Conservation (phyloP, 64 coral and sea anemone genomes). For the Platygyra sinensis region DNA sequence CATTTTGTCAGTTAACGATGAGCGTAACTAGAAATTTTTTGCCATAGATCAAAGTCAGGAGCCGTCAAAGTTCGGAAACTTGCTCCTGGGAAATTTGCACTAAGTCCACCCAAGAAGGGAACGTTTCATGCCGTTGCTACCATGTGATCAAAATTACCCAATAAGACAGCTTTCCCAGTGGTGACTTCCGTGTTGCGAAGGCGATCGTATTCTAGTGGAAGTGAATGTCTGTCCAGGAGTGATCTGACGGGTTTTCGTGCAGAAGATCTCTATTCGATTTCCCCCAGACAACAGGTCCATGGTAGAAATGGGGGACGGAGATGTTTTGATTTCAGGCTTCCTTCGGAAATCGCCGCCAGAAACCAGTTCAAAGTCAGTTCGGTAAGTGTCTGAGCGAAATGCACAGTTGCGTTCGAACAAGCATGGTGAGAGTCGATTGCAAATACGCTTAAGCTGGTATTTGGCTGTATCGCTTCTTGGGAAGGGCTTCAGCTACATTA, state of each 20-base stretch:
- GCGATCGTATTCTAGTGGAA: not conserved
- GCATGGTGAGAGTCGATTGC: not conserved
- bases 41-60: not conserved
- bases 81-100: too few species aligned
- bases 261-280: not conserved
- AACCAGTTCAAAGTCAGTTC: constrained; percentile 13
- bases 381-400: not conserved
- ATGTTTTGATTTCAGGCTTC: constrained; percentile 16
- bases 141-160: constrained; percentile 24
- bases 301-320: constrained; percentile 8
- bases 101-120: not conserved
- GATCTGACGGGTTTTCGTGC: not conserved
- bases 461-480: not conserved
- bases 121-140: not conserved
- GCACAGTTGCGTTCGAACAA: too few species aligned
- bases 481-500: too few species aligned
- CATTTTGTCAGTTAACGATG: not conserved
- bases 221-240: not conserved
- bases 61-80: not conserved
- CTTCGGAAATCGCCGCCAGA: constrained; percentile 26
- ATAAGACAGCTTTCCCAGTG: not conserved
- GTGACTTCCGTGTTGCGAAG: constrained; percentile 30
- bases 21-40: too few species aligned
- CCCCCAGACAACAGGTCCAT: not conserved
- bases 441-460: not conserved